A percentile compares a stretch with the other conserved stretches of the same genome.
Evolutionary conservation across 2,888 invertebrate genomes (phyloP).

Genomic region (Anarsia innoxiella): DNA sequence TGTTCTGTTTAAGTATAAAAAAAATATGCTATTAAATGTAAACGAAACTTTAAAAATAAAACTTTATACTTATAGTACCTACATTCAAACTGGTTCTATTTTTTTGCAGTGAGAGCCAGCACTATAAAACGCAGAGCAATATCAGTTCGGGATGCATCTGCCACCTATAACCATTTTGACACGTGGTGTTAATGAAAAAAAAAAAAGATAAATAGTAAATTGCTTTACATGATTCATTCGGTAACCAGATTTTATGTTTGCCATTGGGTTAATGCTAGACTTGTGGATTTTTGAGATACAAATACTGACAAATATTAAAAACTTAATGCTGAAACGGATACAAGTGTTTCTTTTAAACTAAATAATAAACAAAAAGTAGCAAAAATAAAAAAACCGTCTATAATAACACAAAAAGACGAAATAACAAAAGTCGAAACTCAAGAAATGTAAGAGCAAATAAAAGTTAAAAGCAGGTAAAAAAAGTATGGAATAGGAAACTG

Average conservation of each 20-base stretch:
- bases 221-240: constrained; percentile 8
- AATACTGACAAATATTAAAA: neutral
- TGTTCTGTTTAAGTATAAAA: too few relatives aligned
- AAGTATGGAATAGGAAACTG: constrained; percentile 1
- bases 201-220: constrained; percentile 9
- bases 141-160: too few relatives aligned
- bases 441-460: neutral
- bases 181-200: constrained; percentile 22
- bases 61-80: too few relatives aligned
- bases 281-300: neutral
- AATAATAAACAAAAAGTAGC: too few relatives aligned
- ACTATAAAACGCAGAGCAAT: too few relatives aligned
- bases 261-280: too few relatives aligned
- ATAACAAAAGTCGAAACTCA: neutral
- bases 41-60: too few relatives aligned
- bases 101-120: too few relatives aligned
- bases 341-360: too few relatives aligned
- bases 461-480: constrained; percentile 2
- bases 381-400: neutral
- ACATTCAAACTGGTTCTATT: too few relatives aligned
- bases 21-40: too few relatives aligned
- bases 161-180: too few relatives aligned
- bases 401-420: neutral
- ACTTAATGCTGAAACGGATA: neutral
- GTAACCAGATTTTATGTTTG: constrained; percentile 10